These are phyloP conservation scores for Burhinus oedicnemus DNA, from an alignment of 2,113 vertebrate species.

Conservation along the genomic window DNA sequence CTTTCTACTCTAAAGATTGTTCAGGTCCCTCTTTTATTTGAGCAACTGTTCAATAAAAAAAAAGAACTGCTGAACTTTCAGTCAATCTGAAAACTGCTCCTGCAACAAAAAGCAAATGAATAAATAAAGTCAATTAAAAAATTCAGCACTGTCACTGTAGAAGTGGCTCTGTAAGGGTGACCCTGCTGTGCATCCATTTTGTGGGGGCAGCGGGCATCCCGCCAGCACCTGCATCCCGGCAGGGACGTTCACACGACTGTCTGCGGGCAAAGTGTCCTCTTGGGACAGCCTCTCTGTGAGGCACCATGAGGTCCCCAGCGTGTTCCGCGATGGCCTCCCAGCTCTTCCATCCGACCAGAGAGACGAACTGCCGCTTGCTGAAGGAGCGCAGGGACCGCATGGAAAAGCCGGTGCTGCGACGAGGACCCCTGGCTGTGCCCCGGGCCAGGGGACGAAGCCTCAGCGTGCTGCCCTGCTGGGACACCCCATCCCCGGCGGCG, in stretches of 20 bases:
- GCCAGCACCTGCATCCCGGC: not conserved
- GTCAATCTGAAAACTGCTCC: not conserved
- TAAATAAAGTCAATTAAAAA: not conserved
- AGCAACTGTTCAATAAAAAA: not conserved
- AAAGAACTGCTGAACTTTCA: not conserved
- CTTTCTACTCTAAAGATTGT: not conserved
- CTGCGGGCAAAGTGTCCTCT: not conserved
- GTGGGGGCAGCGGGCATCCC: not conserved
- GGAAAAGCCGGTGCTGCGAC: not conserved
- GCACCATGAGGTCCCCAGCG: accelerated
- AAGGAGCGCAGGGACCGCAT: accelerated
- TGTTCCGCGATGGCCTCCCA: accelerated
- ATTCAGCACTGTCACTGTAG: not conserved
- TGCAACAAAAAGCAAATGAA: not conserved
- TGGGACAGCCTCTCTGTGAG: not conserved
- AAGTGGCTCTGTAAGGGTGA: not conserved
- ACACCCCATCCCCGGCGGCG: not conserved
- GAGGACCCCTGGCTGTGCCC: not conserved
- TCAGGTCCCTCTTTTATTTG: constrained; percentile 3
- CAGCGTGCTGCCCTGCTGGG: not conserved
- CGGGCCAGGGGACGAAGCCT: not conserved
- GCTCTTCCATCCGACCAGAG: too few relatives aligned
- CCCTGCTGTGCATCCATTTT: not conserved
- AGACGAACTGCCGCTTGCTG: not conserved
- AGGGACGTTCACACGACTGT: not conserved